Evolutionary conservation across 1,140 invertebrate species (phyloP).

Genomic region (Cydia pomonella): DNA sequence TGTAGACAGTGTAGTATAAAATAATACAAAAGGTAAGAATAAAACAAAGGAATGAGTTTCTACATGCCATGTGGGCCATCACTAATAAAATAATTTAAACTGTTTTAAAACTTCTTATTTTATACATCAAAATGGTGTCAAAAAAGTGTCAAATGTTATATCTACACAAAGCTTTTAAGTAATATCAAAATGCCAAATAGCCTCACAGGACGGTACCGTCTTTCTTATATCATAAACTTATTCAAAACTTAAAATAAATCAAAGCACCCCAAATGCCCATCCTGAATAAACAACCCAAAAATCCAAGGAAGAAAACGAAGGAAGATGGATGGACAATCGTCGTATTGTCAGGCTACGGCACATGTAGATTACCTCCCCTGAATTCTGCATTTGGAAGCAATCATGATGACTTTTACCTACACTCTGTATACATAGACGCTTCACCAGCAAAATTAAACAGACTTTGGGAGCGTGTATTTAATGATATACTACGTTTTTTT

Average conservation of each 20-base stretch:
- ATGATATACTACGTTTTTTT: too few relatives aligned
- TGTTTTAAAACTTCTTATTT: too few relatives aligned
- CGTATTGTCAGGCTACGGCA: slow-evolving; percentile 20
- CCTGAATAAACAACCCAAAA: slow-evolving; percentile 29
- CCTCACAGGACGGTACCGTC: not conserved
- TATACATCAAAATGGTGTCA: too few relatives aligned
- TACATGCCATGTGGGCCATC: too few relatives aligned
- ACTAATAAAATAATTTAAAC: too few relatives aligned
- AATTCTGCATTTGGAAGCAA: not conserved
- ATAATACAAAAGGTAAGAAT: too few relatives aligned
- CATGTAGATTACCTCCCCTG: not conserved
- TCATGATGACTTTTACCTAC: too few relatives aligned
- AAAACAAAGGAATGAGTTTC: not conserved
- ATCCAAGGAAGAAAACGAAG: slow-evolving; percentile 24
- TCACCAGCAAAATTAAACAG: too few relatives aligned
- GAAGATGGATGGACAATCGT: slow-evolving; percentile 28
- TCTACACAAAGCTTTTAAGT: too few relatives aligned
- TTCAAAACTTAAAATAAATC: slow-evolving; percentile 12
- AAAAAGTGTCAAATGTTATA: too few relatives aligned
- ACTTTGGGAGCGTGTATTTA: too few relatives aligned
- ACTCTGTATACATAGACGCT: not conserved
- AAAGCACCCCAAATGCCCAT: not conserved
- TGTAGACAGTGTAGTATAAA: too few relatives aligned
- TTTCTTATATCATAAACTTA: not conserved
- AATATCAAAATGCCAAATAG: not conserved